Conservation (phyloP, 2,888 invertebrate species). For the Sphaeridia pumilis region DNA sequence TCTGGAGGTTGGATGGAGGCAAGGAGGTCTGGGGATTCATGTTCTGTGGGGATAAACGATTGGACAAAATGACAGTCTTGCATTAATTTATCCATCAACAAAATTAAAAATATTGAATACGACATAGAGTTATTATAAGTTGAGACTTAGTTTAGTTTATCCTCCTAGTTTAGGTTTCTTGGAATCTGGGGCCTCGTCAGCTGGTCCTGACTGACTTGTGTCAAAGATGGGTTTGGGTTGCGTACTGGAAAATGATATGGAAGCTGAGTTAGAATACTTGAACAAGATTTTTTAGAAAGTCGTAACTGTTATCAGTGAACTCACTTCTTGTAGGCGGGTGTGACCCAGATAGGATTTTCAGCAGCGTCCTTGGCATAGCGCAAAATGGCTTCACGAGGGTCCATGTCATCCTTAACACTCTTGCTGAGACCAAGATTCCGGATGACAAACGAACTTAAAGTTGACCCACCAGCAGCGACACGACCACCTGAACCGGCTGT, state of each 20-base stretch:
- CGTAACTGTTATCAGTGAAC: neutral
- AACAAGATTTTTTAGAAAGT: neutral
- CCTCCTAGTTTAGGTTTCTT: constrained; percentile 30
- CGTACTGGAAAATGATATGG: constrained; percentile 43
- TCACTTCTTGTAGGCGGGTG: constrained; percentile 69
- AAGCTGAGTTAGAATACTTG: neutral
- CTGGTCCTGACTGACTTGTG: constrained; percentile 40
- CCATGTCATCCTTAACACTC: constrained; percentile 74
- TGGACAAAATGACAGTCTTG: too few species aligned
- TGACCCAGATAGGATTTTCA: constrained; percentile 93
- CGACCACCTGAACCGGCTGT: constrained; percentile 74
- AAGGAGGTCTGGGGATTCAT: too few species aligned
- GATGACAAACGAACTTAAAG: constrained; percentile 90
- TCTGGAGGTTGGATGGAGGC: too few species aligned
- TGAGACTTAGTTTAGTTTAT: too few species aligned
- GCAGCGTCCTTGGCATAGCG: constrained; percentile 89
- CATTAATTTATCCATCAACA: too few species aligned
- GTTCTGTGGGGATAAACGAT: too few species aligned
- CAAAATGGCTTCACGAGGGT: constrained; percentile 88
- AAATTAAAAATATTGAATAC: too few species aligned
- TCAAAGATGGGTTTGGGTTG: constrained; percentile 72
- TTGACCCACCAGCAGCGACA: constrained; percentile 87
- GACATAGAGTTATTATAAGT: too few species aligned
- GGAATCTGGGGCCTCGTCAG: constrained; percentile 42
- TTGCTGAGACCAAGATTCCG: constrained; percentile 88